Base-by-base conservation (phyloP, 2,888 invertebrate genomes). In the Cenopis cana region DNA sequence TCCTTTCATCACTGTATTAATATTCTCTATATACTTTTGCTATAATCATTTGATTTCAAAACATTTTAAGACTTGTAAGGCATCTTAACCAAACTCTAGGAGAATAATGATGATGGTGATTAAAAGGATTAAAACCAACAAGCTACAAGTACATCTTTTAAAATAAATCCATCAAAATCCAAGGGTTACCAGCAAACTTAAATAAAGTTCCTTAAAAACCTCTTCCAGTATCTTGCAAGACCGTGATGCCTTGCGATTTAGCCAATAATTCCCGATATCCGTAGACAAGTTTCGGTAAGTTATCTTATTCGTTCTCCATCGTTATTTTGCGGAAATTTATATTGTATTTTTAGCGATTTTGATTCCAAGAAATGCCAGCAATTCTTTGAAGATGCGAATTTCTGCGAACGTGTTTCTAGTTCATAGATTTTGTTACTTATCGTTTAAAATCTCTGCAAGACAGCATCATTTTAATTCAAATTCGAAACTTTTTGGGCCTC, bases 221-320 rank as follows among this genome's bases (percentile, higher is more conserved):
- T 67, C 61, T 61, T 71, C 59, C 49, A 66, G 70, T 70, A 56
- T 67, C 49, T 36, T 2, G n/a, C 33, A 38, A 14, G 29, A 17
- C 11, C 67, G 60, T 73, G 75, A 54, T 49, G 5, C 2, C 1
- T 1, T 5, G 10, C 56, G 73, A 75, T 75, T 75, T 75, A 68
- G 73, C 75, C 75, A 75, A 75, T 75, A 46, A 73, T 61, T 49
- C 61, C 10, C 18, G 24, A n/a, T 52, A 49, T 57, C 55, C 46
- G 38, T 33, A 49, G 55, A 60, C 55, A 71, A 71, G 55, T 71
- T 67, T 54, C 36, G 14, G 54, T 66, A 66, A 71, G 54, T 67
- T 69, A 38, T 62, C 62, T 62, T 38, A 36, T 17, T 24, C 20
- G 46, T 14, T 65, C 50, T 56, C 50, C 33, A 33, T 67, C 66